Conservation (phyloP, 1,140 invertebrate genomes). For the Drosophila kohkoa region DNA sequence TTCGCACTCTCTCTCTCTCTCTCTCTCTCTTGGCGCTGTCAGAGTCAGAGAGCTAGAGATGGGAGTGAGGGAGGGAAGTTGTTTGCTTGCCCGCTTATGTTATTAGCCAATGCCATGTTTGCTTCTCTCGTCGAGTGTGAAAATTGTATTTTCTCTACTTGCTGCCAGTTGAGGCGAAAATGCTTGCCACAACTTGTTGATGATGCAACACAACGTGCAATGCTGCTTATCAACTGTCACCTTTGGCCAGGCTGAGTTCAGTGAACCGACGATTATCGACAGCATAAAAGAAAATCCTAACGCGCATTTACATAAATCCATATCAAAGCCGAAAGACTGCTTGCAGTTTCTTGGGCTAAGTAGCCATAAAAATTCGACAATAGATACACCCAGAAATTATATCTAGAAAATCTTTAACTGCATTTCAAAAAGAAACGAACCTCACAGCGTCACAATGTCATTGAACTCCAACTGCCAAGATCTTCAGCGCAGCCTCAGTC, state of each 20-base stretch:
- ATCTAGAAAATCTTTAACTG: constrained; percentile 45
- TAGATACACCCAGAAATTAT: constrained; percentile 11
- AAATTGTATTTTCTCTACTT: constrained; percentile 54
- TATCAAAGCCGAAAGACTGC: constrained; percentile 47
- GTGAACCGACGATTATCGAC: constrained; percentile 24
- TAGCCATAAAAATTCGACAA: constrained; percentile 64
- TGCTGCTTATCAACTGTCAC: constrained; percentile 43
- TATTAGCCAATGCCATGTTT: constrained; percentile 79
- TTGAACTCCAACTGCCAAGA: constrained; percentile 42
- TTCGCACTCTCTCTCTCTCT: constrained; percentile 50
- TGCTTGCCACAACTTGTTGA: constrained; percentile 56
- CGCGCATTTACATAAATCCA: constrained; percentile 64
- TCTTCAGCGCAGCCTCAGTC: constrained; percentile 19
- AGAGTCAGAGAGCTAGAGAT: constrained; percentile 16
- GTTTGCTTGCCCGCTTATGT: constrained; percentile 77
- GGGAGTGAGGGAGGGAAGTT: constrained; percentile 19
- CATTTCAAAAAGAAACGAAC: constrained; percentile 18
- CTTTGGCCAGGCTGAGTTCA: constrained; percentile 16
- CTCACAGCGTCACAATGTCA: constrained; percentile 15
- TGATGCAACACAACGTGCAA: constrained; percentile 42
- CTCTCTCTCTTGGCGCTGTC: not conserved
- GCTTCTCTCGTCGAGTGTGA: constrained; percentile 51
- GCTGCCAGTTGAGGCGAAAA: constrained; percentile 17
- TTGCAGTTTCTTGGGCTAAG: constrained; percentile 30
- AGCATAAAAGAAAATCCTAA: constrained; percentile 2